Conservation (phyloP, 2,888 invertebrate species). For the Conomelus anceps region DNA sequence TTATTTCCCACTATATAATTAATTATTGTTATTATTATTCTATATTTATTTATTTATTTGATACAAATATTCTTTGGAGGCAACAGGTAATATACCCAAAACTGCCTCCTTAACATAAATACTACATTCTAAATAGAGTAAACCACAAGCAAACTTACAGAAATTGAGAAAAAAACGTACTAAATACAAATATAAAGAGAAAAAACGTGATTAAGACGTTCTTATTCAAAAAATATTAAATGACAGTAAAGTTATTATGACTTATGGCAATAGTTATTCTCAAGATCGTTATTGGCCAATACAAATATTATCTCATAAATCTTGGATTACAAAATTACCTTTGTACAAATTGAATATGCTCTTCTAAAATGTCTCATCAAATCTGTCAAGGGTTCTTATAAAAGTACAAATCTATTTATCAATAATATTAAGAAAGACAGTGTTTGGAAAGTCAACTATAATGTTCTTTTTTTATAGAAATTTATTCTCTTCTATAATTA, state of each 20-base stretch:
- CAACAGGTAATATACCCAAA: too few relatives aligned
- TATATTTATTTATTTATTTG: too few relatives aligned
- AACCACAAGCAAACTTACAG: too few relatives aligned
- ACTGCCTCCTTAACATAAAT: too few relatives aligned
- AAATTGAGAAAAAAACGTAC: too few relatives aligned
- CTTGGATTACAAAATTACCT: neutral
- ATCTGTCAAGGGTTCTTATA: neutral
- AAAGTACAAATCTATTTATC: neutral
- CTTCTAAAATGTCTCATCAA: neutral
- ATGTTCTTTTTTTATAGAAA: neutral
- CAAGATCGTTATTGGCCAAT: neutral
- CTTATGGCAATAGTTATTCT: neutral
- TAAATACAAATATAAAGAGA: too few relatives aligned
- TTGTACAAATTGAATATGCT: neutral
- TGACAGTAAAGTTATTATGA: neutral
- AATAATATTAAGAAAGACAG: neutral
- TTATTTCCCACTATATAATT: neutral
- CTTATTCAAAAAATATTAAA: neutral
- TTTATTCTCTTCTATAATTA: neutral
- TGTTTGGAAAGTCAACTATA: neutral
- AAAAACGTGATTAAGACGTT: too few relatives aligned
- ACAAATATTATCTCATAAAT: neutral
- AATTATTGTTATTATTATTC: too few relatives aligned
- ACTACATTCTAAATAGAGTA: too few relatives aligned
- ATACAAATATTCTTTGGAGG: too few relatives aligned